Evolutionary conservation across 2,888 invertebrate genomes (phyloP).

Genomic region (Acanthococcus lagerstroemiae): DNA sequence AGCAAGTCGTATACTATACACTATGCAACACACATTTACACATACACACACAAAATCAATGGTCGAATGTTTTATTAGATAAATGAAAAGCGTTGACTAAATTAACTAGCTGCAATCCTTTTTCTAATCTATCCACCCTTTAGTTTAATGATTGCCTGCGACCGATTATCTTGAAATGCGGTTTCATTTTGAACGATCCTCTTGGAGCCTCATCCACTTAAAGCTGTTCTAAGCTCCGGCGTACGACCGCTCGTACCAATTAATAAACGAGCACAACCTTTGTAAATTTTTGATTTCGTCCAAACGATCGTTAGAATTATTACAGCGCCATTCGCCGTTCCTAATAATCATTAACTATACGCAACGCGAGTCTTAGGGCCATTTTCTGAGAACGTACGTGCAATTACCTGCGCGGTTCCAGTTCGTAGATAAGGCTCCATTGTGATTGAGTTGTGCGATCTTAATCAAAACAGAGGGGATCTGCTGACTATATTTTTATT

Average conservation of each 20-base stretch:
- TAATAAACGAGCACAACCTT: neutral
- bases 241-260: neutral
- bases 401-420: too few species aligned
- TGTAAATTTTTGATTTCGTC: neutral
- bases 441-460: too few species aligned
- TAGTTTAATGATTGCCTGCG: neutral
- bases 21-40: neutral
- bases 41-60: neutral
- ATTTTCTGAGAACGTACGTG: too few species aligned
- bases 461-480: too few species aligned
- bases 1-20: neutral
- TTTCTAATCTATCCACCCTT: neutral
- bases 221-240: neutral
- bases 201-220: neutral
- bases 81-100: conserved; percentile 4
- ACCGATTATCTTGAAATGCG: neutral
- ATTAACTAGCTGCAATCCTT: conserved; percentile 3
- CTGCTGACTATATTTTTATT: too few species aligned
- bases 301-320: neutral
- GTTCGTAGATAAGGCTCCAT: too few species aligned
- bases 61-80: neutral
- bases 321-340: neutral
- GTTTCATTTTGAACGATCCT: neutral
- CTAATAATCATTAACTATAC: too few species aligned
- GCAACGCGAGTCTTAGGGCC: too few species aligned